Conservation (phyloP, 2,888 invertebrate genomes). For the Gastrophysa polygoni region DNA sequence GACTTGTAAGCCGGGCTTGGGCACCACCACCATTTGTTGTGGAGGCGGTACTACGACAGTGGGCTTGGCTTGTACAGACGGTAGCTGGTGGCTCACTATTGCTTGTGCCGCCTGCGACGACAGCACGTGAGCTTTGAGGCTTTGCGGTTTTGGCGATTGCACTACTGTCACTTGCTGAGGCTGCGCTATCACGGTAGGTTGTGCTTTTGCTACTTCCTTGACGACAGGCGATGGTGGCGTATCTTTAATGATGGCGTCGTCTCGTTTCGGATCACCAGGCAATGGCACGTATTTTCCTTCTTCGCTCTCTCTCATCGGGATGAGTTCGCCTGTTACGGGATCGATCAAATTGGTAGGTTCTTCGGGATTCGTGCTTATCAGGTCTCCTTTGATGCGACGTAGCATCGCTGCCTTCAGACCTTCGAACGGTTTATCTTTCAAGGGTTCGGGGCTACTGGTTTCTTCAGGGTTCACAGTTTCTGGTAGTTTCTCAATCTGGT, state of each 20-base stretch:
- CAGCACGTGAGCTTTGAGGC: constrained; percentile 68
- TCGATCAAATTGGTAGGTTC: constrained; percentile 74
- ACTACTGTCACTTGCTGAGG: constrained; percentile 38
- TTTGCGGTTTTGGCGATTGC: constrained; percentile 60
- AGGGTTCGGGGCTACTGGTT: constrained; percentile 29
- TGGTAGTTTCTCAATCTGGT: constrained; percentile 23
- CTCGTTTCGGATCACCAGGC: constrained; percentile 45
- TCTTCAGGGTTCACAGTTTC: constrained; percentile 34
- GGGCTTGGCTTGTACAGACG: constrained; percentile 23
- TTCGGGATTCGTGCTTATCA: constrained; percentile 50
- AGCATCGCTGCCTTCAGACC: constrained; percentile 56
- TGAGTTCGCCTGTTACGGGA: constrained; percentile 75
- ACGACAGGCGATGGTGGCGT: constrained; percentile 2
- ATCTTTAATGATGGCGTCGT: background rate
- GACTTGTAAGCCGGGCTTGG: constrained; percentile 14
- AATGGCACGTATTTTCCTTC: constrained; percentile 72
- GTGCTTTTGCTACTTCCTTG: constrained; percentile 29
- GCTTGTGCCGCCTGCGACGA: constrained; percentile 60
- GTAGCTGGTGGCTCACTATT: constrained; percentile 43
- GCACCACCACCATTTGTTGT: constrained; percentile 1
- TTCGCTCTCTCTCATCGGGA: constrained; percentile 72
- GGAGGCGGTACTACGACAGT: constrained; percentile 3
- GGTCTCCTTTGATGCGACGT: constrained; percentile 55
- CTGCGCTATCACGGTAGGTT: constrained; percentile 35
- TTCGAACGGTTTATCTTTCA: constrained; percentile 51